Evolutionary conservation across 2,113 vertebrate species (phyloP).

Genomic region (Strix uralensis): DNA sequence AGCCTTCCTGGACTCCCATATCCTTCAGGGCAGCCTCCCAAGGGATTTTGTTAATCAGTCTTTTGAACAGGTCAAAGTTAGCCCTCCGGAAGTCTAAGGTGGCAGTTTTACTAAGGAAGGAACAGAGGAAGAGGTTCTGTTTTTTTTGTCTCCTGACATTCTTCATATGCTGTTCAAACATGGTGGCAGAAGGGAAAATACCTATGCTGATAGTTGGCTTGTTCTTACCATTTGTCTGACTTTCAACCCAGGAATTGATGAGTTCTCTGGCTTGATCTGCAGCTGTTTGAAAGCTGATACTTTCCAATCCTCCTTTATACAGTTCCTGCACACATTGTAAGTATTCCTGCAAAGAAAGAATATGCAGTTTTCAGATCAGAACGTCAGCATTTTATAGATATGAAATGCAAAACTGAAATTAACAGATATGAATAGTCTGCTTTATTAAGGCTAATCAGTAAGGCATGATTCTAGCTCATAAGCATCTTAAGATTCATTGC

Average conservation of each 20-base stretch:
- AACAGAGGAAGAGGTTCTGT: background rate
- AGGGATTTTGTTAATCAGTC: no score
- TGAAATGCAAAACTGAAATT: background rate
- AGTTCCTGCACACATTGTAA: conserved; percentile 77
- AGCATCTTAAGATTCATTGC: background rate
- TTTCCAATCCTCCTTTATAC: conserved; percentile 81
- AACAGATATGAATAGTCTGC: background rate
- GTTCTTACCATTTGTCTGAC: conserved; percentile 82
- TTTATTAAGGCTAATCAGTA: background rate
- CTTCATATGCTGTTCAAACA: background rate
- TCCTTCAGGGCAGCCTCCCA: no score
- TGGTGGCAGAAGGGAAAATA: background rate
- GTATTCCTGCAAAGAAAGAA: conserved; percentile 76
- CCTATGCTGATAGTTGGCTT: background rate
- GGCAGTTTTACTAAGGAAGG: background rate
- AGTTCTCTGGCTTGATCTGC: conserved; percentile 77
- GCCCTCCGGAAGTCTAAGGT: no score
- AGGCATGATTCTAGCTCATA: background rate
- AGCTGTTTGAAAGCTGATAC: conserved; percentile 79
- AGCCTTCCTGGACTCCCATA: no score
- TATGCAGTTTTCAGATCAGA: background rate
- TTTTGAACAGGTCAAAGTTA: no score
- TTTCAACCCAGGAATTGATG: conserved; percentile 89
- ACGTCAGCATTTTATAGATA: background rate
- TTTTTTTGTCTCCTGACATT: background rate